Conservation (phyloP, 2,797 vertebrate species). For the Antennarius maculatus region DNA sequence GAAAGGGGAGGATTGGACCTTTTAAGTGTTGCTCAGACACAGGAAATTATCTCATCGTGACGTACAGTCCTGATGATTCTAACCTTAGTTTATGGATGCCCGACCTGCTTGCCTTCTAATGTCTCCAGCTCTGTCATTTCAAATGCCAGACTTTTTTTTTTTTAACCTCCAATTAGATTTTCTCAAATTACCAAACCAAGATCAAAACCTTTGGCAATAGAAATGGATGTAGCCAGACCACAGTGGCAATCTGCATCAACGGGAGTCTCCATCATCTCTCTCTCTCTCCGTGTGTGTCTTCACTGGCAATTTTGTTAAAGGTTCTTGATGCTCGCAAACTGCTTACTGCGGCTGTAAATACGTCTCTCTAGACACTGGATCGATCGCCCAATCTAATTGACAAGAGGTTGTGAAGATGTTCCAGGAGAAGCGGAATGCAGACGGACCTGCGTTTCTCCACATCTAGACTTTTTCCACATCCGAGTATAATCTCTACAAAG, state of each 20-base stretch:
- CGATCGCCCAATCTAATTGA: slow-evolving; percentile 75
- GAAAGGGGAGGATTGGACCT: no score
- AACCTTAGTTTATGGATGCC: slow-evolving; percentile 1
- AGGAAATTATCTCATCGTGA: slow-evolving; percentile 1
- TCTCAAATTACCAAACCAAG: slow-evolving; percentile 60
- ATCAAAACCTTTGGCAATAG: slow-evolving; percentile 68
- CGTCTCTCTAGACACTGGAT: slow-evolving; percentile 73
- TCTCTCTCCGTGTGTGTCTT: slow-evolving; percentile 60
- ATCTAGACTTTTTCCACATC: slow-evolving; percentile 12
- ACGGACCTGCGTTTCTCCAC: slow-evolving; percentile 35
- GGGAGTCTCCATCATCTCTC: slow-evolving; percentile 52
- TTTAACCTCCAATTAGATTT: slow-evolving; percentile 57
- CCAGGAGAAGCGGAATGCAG: slow-evolving; percentile 40
- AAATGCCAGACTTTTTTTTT: slow-evolving; percentile 4
- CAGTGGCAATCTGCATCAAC: slow-evolving; percentile 57
- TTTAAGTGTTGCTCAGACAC: slow-evolving; percentile 1
- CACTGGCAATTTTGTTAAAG: slow-evolving; percentile 79
- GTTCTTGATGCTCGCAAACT: slow-evolving; percentile 70
- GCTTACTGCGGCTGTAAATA: slow-evolving; percentile 76
- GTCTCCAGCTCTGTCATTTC: slow-evolving; percentile 12
- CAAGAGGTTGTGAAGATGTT: slow-evolving; percentile 69
- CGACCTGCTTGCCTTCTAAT: slow-evolving; percentile 31
- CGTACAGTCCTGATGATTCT: slow-evolving; percentile 1
- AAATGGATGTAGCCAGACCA: slow-evolving; percentile 59
- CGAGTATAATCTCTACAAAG: slow-evolving; percentile 36